Evolutionary conservation across 2,888 invertebrate species (phyloP).

Genomic region (Pharmacophagus antenor): DNA sequence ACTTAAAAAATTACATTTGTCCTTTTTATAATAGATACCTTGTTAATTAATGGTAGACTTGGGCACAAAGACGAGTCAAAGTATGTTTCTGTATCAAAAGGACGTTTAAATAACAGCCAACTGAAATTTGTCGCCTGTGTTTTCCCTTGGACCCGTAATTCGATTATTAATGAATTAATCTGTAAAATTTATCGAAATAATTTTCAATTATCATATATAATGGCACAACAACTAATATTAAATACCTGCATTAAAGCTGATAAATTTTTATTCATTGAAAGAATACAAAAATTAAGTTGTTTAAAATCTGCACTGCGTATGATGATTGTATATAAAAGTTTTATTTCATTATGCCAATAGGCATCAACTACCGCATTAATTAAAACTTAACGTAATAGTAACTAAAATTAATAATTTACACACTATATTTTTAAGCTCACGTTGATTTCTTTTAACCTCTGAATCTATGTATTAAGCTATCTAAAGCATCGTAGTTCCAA

Average conservation of each 20-base stretch:
- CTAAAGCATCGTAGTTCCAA: too few species aligned
- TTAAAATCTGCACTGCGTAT: too few species aligned
- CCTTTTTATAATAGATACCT: conserved; percentile 6
- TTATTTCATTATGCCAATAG: too few species aligned
- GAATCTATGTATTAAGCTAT: too few species aligned
- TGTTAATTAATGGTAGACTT: conserved; percentile 1
- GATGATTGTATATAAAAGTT: too few species aligned
- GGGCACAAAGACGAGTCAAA: background rate
- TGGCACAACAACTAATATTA: background rate
- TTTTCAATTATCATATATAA: background rate
- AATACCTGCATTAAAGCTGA: background rate
- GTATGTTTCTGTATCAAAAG: background rate
- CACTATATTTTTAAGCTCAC: too few species aligned
- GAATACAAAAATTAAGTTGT: too few species aligned
- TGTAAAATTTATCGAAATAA: background rate
- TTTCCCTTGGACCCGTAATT: conserved; percentile 1
- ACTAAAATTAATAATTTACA: too few species aligned
- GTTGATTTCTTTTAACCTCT: too few species aligned
- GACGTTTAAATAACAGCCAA: conserved; percentile 31
- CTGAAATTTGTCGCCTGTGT: conserved; percentile 26
- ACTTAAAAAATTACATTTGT: background rate
- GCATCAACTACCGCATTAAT: too few species aligned
- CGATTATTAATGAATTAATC: conserved; percentile 3
- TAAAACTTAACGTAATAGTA: too few species aligned
- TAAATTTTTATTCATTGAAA: background rate